Percentiles rank a stretch among this genome's conserved stretches.
Conservation (phyloP, 2,888 invertebrate species). For the Erebia ligea region DNA sequence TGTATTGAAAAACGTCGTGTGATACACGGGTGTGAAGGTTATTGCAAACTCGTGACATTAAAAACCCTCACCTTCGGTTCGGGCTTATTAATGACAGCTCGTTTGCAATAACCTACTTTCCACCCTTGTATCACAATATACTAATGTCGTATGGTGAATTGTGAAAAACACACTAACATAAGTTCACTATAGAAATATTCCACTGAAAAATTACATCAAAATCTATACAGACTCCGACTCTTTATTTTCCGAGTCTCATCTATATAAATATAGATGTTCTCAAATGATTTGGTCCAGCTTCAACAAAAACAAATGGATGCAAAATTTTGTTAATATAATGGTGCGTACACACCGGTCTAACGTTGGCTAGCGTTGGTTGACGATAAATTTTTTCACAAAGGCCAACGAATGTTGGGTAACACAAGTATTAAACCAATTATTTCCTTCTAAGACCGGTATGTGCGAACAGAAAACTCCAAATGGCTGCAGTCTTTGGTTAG, state of each 20-base stretch:
- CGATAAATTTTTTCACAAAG: background rate
- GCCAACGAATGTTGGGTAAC: background rate
- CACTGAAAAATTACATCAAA: constrained; percentile 45
- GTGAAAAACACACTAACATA: constrained; percentile 42
- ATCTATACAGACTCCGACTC: constrained; percentile 14
- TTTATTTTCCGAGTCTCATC: background rate
- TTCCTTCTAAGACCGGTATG: background rate
- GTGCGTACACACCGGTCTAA: background rate
- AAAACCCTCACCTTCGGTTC: too few species aligned
- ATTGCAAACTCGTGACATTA: too few species aligned
- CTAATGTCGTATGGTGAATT: too few species aligned
- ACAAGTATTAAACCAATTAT: background rate
- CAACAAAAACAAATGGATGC: constrained; percentile 55
- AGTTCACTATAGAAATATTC: constrained; percentile 44
- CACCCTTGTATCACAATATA: too few species aligned
- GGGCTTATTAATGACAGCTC: too few species aligned
- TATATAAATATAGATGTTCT: constrained; percentile 9
- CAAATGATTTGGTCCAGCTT: constrained; percentile 76
- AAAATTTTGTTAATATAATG: background rate
- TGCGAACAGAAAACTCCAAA: constrained; percentile 58
- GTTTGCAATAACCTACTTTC: too few species aligned
- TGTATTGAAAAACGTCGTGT: too few species aligned
- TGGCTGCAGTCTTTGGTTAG: constrained; percentile 81
- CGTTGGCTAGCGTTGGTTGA: background rate
- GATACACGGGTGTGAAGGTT: too few species aligned